Evolutionary conservation across 2,888 invertebrate genomes (phyloP).

Genomic region (Hypena proboscidalis): DNA sequence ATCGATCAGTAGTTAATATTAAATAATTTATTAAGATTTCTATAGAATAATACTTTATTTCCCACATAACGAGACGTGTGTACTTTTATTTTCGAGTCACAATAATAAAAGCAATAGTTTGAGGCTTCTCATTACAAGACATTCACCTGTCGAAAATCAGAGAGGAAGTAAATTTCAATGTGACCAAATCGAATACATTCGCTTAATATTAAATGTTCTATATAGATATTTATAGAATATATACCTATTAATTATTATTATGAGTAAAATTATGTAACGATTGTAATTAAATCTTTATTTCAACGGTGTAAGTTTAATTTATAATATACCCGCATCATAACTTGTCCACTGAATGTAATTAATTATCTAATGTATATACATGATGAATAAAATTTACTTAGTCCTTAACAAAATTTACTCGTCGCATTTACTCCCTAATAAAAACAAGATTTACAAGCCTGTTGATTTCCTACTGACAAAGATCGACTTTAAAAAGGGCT

Average conservation of each 20-base stretch:
- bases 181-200: conserved; percentile 85
- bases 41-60: conserved; percentile 46
- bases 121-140: conserved; percentile 44
- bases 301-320: conserved; percentile 69
- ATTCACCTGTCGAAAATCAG: conserved; percentile 33
- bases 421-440: background rate
- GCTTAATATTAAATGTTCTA: conserved; percentile 84
- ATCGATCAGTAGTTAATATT: conserved; percentile 52
- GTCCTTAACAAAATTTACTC: background rate
- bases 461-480: background rate
- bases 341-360: background rate
- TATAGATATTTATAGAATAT: conserved; percentile 84
- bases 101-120: conserved; percentile 39
- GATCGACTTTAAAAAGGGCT: conserved; percentile 18
- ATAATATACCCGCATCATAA: conserved; percentile 7
- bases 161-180: conserved; percentile 56
- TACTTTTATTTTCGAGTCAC: conserved; percentile 39
- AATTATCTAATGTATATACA: too few relatives aligned
- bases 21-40: conserved; percentile 54
- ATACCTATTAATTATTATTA: conserved; percentile 81
- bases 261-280: conserved; percentile 83
- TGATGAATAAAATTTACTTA: background rate
- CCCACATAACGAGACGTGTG: conserved; percentile 32
- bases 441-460: background rate
- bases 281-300: conserved; percentile 85